These are phyloP conservation scores for Lontra canadensis DNA, from an alignment of 2,113 vertebrate species.

Conservation along the genomic window DNA sequence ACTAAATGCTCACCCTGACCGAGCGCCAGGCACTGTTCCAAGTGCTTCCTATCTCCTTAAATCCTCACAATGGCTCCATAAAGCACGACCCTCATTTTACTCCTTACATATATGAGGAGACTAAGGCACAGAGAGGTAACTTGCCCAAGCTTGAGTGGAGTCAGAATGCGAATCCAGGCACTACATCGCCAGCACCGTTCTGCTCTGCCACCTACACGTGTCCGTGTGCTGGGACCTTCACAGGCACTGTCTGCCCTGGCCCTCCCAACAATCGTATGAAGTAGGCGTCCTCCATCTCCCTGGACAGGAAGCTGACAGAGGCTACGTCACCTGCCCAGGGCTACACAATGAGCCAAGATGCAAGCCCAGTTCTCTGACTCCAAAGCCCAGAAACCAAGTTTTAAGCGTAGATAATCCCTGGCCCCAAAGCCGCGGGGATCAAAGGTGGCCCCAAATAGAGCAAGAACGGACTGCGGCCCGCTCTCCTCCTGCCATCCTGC, in stretches of 20 bases:
- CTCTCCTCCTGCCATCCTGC: not conserved
- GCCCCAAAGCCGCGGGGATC: not conserved
- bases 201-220: not conserved
- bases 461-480: not conserved
- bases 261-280: not conserved
- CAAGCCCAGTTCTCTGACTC: conserved; percentile 17
- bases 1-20: not conserved
- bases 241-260: not conserved
- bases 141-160: not conserved
- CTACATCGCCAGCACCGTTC: not conserved
- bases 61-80: not conserved
- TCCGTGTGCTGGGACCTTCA: not conserved
- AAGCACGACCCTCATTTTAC: not conserved
- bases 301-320: not conserved
- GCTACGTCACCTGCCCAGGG: not conserved
- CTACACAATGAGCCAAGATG: not conserved
- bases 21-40: not conserved
- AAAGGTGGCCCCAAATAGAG: not conserved
- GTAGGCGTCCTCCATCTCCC: not conserved
- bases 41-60: not conserved
- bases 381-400: conserved; percentile 23
- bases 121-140: conserved; percentile 1
- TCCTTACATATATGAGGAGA: not conserved
- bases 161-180: not conserved
- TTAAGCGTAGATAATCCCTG: not conserved